phyloP scores from a whole-genome alignment of 2,888 invertebrate genomes.

The Drosophila atroscutellata region DNA sequence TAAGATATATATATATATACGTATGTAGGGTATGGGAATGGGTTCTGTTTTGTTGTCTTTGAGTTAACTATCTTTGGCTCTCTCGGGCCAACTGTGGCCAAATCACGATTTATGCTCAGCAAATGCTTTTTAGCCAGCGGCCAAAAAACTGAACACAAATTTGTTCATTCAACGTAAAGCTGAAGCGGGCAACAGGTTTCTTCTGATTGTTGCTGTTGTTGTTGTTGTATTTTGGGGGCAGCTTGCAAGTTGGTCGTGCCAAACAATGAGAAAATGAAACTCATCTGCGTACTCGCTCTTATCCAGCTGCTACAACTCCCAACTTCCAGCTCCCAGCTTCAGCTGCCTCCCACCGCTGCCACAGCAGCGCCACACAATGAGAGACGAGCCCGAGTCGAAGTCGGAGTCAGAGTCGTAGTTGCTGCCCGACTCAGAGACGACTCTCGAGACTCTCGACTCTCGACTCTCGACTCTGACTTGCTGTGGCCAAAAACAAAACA shows the following conservation, averaged over 20 bases:
- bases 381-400: conserved; percentile 31
- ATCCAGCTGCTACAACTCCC: conserved; percentile 38
- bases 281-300: conserved; percentile 71
- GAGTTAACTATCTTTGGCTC: conserved; percentile 30
- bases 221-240: conserved; percentile 46
- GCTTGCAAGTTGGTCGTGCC: conserved; percentile 48
- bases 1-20: background rate
- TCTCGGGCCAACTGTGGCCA: conserved; percentile 43
- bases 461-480: conserved; percentile 10
- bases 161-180: conserved; percentile 74
- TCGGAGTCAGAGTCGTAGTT: background rate
- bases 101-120: conserved; percentile 73
- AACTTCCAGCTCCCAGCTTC: conserved; percentile 18
- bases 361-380: conserved; percentile 49
- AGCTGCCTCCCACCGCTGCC: conserved; percentile 52
- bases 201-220: conserved; percentile 23
- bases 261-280: conserved; percentile 79
- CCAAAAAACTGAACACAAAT: conserved; percentile 62
- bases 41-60: conserved; percentile 2
- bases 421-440: conserved; percentile 18
- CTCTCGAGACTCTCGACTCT: conserved; percentile 8
- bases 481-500: conserved; percentile 21
- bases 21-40: conserved; percentile 11
- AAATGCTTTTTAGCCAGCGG: conserved; percentile 73
- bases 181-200: conserved; percentile 66